Base-by-base conservation (phyloP, 2,888 invertebrate genomes). In the Selenia dentaria region DNA sequence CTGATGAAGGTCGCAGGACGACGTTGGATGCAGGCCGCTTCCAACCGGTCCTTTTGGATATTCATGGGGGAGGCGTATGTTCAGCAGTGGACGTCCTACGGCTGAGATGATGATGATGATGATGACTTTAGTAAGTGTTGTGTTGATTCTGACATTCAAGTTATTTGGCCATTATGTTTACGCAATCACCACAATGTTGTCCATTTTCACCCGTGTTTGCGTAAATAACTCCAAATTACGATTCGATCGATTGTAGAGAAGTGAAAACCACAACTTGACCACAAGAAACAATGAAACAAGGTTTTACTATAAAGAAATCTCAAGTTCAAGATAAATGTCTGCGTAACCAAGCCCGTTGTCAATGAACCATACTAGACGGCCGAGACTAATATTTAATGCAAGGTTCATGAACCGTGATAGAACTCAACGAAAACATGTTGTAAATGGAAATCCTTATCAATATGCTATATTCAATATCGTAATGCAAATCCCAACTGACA, bases 221-320 rank as follows among this genome's bases (percentile, higher is more conserved):
- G 51, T 49, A 57, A 57, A 59, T 58, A 57, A 51, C 56, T 55
- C 50, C 52, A 56, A 57, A 61, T 64, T 52, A 39, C 54, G 33
- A 29, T 9, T 53, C 44, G 38, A 46, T 45, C 32, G 58, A 46
- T 40, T 59, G 38, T 46, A 40, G 32, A 45, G 48, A 52, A 57
- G 53, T 53, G 54, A 50, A 64, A 70, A 68, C 66, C 69, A 44
- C 70, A 62, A 64, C 52, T 56, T 44, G 47, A 45, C 41, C 52
- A 29, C 53, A 45, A 47, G 32, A 47, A 45, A 34, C 52, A 51
- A 49, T 37, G 41, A 50, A 54, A 55, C 49, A 48, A 49, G 48
- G 51, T 59, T 71, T 73, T 65, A 64, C 57, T 62, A 72, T 62
- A 73, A 69, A 70, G 67, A 73, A 74, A 77, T 58, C 63, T 67